Base-by-base conservation (phyloP, 2,113 vertebrate genomes). In the Zosterops japonicus region DNA sequence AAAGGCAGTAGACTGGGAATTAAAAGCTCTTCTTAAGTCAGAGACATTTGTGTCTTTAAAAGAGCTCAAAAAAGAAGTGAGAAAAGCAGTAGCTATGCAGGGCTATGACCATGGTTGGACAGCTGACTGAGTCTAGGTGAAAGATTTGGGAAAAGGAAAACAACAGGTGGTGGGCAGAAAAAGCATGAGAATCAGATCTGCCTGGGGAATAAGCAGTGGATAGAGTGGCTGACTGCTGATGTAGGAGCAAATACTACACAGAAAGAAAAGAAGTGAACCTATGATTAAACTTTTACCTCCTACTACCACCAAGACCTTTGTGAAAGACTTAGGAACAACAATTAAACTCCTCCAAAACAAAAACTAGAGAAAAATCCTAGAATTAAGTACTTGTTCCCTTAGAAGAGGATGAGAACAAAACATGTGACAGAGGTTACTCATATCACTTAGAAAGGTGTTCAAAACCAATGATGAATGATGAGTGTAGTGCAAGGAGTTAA, bases 111-210 rank as follows among this genome's bases (percentile, higher is more conserved):
- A 41, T 14, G 25, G 76, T 7, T 86, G 52, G 76, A 65, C 75
- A 85, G 90, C 85, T 95, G 74, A n/a, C 42, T 75, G 93, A 93
- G 75, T 84, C 83, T 55, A 87, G 86, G 71, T 88, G 84, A 96
- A 87, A 75, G 86, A 94, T 89, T 92, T 95, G 35, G 89, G 83
- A 91, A 83, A 59, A 93, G 60, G 87, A 92, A 91, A 94, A 92
- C 92, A 96, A 89, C 91, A 95, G 93, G 74, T 95, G 91, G 87
- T 77, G 35, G 87, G 87, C 87, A 25, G 92, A 36, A 95, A 82
- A 85, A 60, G 70, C 53, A 47, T 0, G 47, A 85, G 80, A 95
- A 95, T 82, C 93, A 96, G 91, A 88, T 93, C 92, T 94, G 90
- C 84, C 92, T 95, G 83, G 84, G 93, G 91, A 96, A 96, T 95